Percentiles rank a stretch among this genome's conserved stretches.
Evolutionary conservation across 2,113 vertebrate genomes (phyloP).

Genomic region (Pseudonaja textilis): DNA sequence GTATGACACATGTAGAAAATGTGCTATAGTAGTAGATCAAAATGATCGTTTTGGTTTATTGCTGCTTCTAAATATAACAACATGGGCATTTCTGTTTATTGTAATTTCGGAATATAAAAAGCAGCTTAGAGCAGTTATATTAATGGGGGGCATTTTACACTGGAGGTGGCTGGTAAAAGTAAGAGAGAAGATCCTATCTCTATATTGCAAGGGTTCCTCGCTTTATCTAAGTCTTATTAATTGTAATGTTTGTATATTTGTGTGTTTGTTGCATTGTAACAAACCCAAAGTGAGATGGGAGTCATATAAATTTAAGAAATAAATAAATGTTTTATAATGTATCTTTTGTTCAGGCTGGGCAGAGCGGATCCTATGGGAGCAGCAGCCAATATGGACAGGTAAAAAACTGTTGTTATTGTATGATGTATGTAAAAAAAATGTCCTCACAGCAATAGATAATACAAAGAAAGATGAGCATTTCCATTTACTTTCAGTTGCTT

Average conservation of each 20-base stretch:
- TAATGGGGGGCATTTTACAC: not conserved
- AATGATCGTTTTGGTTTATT: not conserved
- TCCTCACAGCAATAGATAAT: not conserved
- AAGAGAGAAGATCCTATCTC: not conserved
- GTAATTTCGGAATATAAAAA: not conserved
- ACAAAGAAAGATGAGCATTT: not conserved
- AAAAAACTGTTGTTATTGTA: not conserved
- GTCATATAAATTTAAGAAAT: not conserved
- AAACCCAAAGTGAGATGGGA: not conserved
- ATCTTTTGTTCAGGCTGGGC: not conserved
- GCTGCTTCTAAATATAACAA: not conserved
- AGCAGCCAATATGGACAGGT: slow-evolving; percentile 17
- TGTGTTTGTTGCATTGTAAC: not conserved
- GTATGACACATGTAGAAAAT: not conserved
- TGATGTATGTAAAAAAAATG: not conserved
- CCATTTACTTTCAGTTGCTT: not conserved
- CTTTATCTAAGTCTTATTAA: not conserved
- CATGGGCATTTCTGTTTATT: not conserved
- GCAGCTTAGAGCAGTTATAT: not conserved
- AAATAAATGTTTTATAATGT: not conserved
- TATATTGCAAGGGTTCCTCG: not conserved
- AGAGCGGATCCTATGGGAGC: slow-evolving; percentile 3
- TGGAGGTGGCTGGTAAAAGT: not conserved
- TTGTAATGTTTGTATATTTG: not conserved
- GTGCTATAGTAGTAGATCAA: not conserved